A percentile compares a stretch with the other conserved stretches of the same genome.
Conservation (phyloP, 2,888 invertebrate genomes). For the Danaus chrysippus region DNA sequence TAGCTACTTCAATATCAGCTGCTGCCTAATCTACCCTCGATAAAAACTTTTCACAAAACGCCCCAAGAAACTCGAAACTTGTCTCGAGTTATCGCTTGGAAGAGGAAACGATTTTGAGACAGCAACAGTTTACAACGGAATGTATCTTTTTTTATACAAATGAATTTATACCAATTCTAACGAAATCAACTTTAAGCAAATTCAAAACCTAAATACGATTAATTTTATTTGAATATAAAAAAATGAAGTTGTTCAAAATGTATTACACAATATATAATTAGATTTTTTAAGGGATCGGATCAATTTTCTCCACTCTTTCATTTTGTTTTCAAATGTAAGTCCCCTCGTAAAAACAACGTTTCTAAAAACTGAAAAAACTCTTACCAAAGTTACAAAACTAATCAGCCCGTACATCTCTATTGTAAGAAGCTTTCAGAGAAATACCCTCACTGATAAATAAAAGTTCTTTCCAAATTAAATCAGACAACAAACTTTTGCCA, state of each 20-base stretch:
- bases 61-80: conserved; percentile 32
- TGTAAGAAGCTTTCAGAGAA: neutral
- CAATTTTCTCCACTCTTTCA: too few relatives aligned
- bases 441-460: neutral
- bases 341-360: neutral
- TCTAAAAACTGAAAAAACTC: neutral
- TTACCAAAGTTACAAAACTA: conserved; percentile 2
- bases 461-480: neutral
- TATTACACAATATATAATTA: too few relatives aligned
- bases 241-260: too few relatives aligned
- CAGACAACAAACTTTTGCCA: neutral
- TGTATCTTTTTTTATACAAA: neutral
- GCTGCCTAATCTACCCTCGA: conserved; percentile 23
- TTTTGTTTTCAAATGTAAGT: too few relatives aligned
- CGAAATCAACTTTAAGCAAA: neutral
- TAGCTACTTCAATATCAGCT: conserved; percentile 29
- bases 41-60: conserved; percentile 33
- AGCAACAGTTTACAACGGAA: neutral
- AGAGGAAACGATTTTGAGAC: conserved; percentile 28
- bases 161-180: neutral
- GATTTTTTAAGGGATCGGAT: too few relatives aligned
- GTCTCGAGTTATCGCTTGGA: conserved; percentile 34
- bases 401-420: conserved; percentile 2
- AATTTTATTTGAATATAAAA: neutral
- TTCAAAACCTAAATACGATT: conserved; percentile 6